Evolutionary conservation across 1,140 invertebrate species (phyloP), one percentile per base, ranked within the genome.

Genomic region (Drosophila pallidifrons): DNA sequence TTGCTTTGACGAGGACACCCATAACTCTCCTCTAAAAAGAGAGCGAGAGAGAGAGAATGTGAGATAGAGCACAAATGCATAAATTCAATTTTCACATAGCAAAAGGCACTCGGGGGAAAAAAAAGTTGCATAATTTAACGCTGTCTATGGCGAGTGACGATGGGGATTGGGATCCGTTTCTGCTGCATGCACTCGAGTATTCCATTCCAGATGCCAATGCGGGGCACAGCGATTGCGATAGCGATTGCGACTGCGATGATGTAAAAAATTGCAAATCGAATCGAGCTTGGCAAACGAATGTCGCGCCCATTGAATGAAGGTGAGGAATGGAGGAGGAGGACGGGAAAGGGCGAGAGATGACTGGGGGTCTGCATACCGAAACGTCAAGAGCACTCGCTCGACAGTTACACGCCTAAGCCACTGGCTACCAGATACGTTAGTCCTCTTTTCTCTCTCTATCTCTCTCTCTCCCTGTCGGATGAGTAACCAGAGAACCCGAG

Each of bases 231-330:
- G 8, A 35, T 7, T 7, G 32, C 32, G 5, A 35, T 7, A 8
- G 35, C 35, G 10, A 38, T 7, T 6, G 35, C 6, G 10, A 38
- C 35, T 6, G 35, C 47, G 64, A 57, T 71, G 47, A 58, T 60
- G 68, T 79, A 88, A 88, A 87, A 87, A 88, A 88, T 87, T 88
- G 82, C 83, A 87, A 87, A 87, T 87, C 82, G 82, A 87, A 87
- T 87, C 80, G 77, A 69, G 67, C 64, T 25, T 60, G 77, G 15
- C 73, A 82, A 87, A 74, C 80, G 77, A 72, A 71, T 67, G 72
- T 71, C 35, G 64, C 71, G 41, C 57, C 55, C 71, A 73, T 46
- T 68, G 67, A 30, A 32, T 25, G 66, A 63, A 47, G 60, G 75
- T 59, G 41, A 54, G 43, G 32, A 41, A 11, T 11, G 7, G 35